Conservation (phyloP, 2,113 vertebrate genomes). For the Sinocyclocheilus anophthalmus region DNA sequence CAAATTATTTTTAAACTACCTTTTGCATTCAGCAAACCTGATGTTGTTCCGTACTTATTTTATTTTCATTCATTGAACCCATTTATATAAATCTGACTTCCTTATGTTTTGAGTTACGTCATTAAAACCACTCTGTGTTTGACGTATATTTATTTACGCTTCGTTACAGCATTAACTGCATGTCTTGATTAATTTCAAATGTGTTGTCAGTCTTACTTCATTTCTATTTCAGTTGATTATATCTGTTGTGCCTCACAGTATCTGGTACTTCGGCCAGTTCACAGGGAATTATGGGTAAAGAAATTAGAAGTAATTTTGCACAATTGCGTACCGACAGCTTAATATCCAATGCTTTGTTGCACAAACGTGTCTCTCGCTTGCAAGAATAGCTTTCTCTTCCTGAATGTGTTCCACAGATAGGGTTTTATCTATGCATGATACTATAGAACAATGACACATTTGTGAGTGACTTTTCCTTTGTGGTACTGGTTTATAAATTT, state of each 20-base stretch:
- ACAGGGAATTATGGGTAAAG: slow-evolving; percentile 14
- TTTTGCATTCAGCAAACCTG: not conserved
- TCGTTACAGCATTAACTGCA: not conserved
- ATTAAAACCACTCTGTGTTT: not conserved
- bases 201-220: not conserved
- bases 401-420: not conserved
- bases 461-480: not conserved
- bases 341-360: slow-evolving; percentile 24
- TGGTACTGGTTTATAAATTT: slow-evolving; percentile 8
- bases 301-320: slow-evolving; percentile 24
- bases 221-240: not conserved
- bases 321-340: not conserved
- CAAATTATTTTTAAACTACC: not conserved
- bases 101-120: not conserved
- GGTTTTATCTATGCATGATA: slow-evolving; percentile 33
- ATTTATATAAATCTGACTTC: not conserved
- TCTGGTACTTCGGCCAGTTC: slow-evolving; percentile 13
- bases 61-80: not conserved
- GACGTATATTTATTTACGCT: not conserved
- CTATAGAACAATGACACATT: not conserved
- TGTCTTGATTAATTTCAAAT: not conserved
- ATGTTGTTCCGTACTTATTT: not conserved
- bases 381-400: not conserved
- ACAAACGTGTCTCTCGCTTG: not conserved
- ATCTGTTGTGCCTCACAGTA: slow-evolving; percentile 24